A percentile compares a stretch with the other conserved stretches of the same genome.
Evolutionary conservation across 2,113 vertebrate genomes (phyloP).

Genomic region (Mesocricetus auratus): DNA sequence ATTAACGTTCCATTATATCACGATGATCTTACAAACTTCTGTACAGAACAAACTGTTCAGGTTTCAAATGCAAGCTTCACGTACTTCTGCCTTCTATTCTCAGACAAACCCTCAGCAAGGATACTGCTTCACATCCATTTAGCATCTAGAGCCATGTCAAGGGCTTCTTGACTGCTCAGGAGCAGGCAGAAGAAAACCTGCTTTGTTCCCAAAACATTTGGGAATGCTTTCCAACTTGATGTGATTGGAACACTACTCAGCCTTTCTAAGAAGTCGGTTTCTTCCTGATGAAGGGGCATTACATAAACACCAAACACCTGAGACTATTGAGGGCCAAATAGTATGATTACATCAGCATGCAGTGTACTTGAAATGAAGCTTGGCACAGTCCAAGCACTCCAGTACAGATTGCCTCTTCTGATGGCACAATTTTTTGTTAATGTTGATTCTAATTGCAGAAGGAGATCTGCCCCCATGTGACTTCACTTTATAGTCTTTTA

Average conservation of each 20-base stretch:
- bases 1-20: neutral
- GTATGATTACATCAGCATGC: neutral
- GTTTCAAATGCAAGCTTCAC: neutral
- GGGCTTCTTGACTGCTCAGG: neutral
- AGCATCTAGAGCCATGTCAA: too few species aligned
- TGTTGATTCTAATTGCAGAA: neutral
- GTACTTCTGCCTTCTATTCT: neutral
- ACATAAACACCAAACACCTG: neutral
- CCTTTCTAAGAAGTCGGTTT: neutral
- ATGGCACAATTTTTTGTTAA: neutral
- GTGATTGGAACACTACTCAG: neutral
- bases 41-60: neutral
- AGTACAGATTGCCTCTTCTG: neutral
- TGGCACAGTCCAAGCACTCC: neutral
- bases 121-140: neutral
- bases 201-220: neutral
- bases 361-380: neutral
- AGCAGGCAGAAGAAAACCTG: neutral
- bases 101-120: neutral
- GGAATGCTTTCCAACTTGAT: neutral
- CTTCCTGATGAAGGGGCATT: neutral
- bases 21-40: neutral
- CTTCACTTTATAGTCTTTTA: neutral
- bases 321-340: neutral
- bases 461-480: neutral